These are phyloP conservation scores for Drosophila sproati DNA, from an alignment of 1,140 invertebrate species.

Conservation along the genomic window DNA sequence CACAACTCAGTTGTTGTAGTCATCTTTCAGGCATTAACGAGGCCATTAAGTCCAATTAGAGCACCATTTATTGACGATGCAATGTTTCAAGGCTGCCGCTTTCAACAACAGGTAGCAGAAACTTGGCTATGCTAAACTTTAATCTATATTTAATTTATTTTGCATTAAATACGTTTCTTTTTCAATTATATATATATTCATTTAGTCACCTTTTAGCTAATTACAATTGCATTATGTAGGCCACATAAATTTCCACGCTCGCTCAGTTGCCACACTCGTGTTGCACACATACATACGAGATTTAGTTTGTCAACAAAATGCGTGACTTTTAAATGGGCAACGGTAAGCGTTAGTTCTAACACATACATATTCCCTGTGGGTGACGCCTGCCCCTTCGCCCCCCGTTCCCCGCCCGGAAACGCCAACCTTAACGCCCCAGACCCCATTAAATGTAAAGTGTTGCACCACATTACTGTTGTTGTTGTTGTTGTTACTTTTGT, in stretches of 20 bases:
- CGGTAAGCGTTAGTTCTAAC: constrained; percentile 58
- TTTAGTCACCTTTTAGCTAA: constrained; percentile 28
- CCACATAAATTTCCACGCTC: constrained; percentile 57
- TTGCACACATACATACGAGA: constrained; percentile 19
- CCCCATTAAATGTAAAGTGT: constrained; percentile 77
- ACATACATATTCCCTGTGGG: constrained; percentile 27
- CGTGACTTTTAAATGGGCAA: constrained; percentile 51
- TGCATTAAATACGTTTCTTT: too few species aligned
- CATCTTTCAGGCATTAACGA: background rate
- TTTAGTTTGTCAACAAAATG: constrained; percentile 39
- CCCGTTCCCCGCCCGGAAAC: constrained; percentile 10
- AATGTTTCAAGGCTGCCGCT: background rate
- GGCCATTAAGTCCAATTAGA: background rate
- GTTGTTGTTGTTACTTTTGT: constrained; percentile 10
- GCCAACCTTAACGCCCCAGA: constrained; percentile 48
- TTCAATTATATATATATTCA: too few species aligned
- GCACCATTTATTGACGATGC: background rate
- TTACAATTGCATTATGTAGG: constrained; percentile 65
- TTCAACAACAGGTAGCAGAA: background rate
- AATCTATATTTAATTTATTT: too few species aligned
- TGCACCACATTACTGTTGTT: constrained; percentile 56
- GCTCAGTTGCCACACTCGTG: constrained; percentile 3
- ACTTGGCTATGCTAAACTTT: constrained; percentile 37
- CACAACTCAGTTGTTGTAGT: background rate
- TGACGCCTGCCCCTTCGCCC: constrained; percentile 20